Conservation (phyloP, 2,113 vertebrate genomes). For the Mormyrus lacerda region DNA sequence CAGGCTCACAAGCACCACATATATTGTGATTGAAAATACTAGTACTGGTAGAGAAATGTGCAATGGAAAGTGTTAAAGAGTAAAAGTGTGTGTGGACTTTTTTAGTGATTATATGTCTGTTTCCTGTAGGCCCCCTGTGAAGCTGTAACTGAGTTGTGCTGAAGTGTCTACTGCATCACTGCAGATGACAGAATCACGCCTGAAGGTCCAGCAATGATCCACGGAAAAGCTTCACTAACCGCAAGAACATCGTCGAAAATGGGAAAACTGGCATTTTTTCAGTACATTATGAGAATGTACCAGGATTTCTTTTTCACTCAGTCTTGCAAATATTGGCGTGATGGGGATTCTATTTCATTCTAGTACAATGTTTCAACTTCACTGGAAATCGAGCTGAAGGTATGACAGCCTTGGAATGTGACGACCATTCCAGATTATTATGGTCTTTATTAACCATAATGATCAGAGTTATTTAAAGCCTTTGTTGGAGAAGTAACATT, state of each 20-base stretch:
- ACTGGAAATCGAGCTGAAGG: background rate
- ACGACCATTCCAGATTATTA: background rate
- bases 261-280: background rate
- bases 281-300: background rate
- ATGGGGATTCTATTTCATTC: background rate
- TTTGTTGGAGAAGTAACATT: background rate
- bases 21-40: background rate
- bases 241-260: background rate
- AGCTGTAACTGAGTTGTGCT: background rate
- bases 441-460: background rate
- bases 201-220: background rate
- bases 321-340: background rate
- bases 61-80: background rate
- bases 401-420: background rate
- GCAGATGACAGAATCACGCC: background rate
- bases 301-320: background rate
- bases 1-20: background rate
- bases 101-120: background rate
- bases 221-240: background rate
- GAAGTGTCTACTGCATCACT: background rate
- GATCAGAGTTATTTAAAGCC: background rate
- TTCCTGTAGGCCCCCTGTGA: background rate
- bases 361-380: background rate
- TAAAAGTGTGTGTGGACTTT: background rate
- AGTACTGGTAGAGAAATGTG: background rate